phyloP scores from a whole-genome alignment of 2,113 vertebrate species.

The Chaetops frenatus region DNA sequence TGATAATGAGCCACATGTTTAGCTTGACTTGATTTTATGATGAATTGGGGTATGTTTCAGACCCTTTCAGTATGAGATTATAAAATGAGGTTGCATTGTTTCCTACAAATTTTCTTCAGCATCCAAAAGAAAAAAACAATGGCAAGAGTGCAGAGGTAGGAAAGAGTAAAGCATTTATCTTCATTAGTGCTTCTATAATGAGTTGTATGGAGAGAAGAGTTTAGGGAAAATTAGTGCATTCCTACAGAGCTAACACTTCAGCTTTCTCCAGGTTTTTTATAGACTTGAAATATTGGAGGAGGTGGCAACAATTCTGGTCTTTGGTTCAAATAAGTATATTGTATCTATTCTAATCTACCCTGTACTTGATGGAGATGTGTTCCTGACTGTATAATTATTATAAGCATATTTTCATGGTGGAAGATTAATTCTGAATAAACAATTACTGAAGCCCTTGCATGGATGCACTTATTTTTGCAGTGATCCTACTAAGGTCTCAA shows the following conservation, averaged over 20 bases:
- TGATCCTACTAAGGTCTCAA: not conserved
- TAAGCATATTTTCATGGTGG: not conserved
- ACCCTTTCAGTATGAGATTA: not conserved
- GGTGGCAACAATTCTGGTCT: not conserved
- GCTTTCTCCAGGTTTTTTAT: not conserved
- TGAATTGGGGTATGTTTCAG: not conserved
- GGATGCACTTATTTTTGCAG: not conserved
- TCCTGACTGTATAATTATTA: not conserved
- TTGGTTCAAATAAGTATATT: not conserved
- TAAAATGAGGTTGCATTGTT: not conserved
- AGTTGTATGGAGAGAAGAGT: not conserved
- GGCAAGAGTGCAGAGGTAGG: not conserved
- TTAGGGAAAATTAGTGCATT: not conserved
- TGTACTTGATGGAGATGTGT: not conserved
- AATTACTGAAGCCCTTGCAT: not conserved
- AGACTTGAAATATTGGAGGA: not conserved
- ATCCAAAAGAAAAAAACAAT: not conserved
- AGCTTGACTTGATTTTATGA: not conserved
- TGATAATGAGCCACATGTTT: not conserved
- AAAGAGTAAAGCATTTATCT: not conserved
- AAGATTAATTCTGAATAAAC: not conserved
- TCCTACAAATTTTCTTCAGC: not conserved
- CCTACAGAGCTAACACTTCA: not conserved
- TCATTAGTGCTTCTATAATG: not conserved
- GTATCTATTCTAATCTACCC: not conserved